phyloP scores from a whole-genome alignment of 2,797 vertebrate species.

The Poecilia velifera region DNA sequence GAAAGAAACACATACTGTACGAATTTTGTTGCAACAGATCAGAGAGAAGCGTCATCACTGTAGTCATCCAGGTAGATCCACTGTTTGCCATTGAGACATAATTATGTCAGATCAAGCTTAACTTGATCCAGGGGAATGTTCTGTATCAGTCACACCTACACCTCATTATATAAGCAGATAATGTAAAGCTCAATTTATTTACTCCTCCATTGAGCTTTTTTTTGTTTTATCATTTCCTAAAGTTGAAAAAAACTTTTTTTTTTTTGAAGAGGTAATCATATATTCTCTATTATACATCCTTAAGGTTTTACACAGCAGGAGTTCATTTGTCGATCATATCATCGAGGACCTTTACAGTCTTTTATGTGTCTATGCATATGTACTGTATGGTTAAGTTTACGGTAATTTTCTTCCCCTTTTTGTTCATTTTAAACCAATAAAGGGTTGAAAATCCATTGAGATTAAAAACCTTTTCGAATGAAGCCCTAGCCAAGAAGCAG shows the following conservation, averaged over 20 bases:
- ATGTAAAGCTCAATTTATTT: neutral
- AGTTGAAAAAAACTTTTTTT: neutral
- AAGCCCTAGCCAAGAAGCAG: too few relatives aligned
- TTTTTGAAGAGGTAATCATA: neutral
- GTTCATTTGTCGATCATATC: neutral
- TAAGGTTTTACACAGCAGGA: neutral
- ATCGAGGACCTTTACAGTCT: neutral
- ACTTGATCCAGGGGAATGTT: slow-evolving; percentile 51
- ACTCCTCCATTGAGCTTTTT: neutral
- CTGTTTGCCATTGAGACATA: slow-evolving; percentile 29
- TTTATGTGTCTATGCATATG: neutral
- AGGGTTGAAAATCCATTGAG: too few relatives aligned
- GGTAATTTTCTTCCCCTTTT: too few relatives aligned
- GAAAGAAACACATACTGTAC: neutral
- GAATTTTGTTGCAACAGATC: slow-evolving; percentile 20
- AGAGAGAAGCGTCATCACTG: slow-evolving; percentile 18
- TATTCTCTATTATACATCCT: neutral
- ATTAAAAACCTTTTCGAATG: too few relatives aligned
- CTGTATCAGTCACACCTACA: slow-evolving; percentile 31
- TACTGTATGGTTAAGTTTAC: neutral
- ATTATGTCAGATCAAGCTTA: slow-evolving; percentile 13
- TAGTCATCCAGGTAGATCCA: neutral
- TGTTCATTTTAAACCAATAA: too few relatives aligned
- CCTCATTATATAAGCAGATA: slow-evolving; percentile 27
- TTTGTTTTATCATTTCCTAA: neutral